Evolutionary conservation across 2,797 vertebrate genomes (phyloP).

Genomic region (Macroramphosus scolopax): DNA sequence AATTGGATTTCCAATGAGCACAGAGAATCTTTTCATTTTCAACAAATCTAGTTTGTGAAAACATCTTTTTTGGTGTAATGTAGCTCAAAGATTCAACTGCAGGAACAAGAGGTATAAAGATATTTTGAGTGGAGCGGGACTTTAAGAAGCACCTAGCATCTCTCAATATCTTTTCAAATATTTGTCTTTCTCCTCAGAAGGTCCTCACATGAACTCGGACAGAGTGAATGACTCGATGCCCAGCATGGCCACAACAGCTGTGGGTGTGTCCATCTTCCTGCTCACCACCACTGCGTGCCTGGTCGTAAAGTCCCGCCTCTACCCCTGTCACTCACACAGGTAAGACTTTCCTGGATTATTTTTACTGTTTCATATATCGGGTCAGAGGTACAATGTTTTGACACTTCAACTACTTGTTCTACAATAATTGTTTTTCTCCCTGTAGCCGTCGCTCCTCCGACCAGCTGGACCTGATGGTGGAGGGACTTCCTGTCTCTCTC

Average conservation of each 20-base stretch:
- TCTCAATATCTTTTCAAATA: too few species aligned
- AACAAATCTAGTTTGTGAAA: too few species aligned
- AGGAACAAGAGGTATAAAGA: too few species aligned
- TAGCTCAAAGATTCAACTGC: too few species aligned
- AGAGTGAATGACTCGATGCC: constrained; percentile 52
- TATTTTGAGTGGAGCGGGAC: too few species aligned
- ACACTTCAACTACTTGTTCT: too few species aligned
- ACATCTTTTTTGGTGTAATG: too few species aligned
- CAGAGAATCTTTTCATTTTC: too few species aligned
- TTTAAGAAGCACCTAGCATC: too few species aligned
- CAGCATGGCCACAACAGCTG: constrained; percentile 73
- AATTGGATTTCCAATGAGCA: too few species aligned
- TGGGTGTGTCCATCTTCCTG: constrained; percentile 79
- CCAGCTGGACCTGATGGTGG: constrained; percentile 78
- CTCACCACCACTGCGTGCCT: constrained; percentile 78
- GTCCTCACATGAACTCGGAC: constrained; percentile 34
- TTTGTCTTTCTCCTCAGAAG: constrained; percentile 35
- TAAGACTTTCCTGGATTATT: constrained; percentile 18
- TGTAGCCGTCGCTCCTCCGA: constrained; percentile 74
- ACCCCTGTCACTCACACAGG: constrained; percentile 70
- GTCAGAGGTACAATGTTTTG: background rate
- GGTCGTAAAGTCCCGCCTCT: constrained; percentile 76
- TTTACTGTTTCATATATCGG: background rate
- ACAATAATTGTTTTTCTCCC: constrained; percentile 7
- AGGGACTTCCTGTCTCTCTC: constrained; percentile 68